A percentile compares a stretch with the other conserved stretches of the same genome.
Evolutionary conservation across 2,113 vertebrate genomes (phyloP).

Genomic region (Marmota monax): DNA sequence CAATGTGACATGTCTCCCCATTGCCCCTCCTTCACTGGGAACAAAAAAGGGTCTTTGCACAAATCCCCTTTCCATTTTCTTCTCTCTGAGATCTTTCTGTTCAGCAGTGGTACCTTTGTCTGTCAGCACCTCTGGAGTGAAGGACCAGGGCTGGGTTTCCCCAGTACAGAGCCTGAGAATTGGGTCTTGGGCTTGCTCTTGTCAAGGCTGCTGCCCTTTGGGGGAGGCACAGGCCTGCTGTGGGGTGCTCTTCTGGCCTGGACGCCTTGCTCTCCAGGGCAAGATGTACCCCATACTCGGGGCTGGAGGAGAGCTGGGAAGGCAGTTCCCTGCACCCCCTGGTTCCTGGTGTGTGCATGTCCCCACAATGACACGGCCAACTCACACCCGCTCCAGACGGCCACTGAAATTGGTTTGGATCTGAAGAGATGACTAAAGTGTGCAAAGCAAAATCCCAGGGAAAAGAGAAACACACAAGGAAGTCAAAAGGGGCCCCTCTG

Average conservation of each 20-base stretch:
- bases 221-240: not conserved
- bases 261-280: accelerated
- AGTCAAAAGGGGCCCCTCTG: not conserved
- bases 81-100: not conserved
- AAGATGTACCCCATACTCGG: not conserved
- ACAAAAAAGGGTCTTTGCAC: slow-evolving; percentile 70
- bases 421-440: not conserved
- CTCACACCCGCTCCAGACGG: not conserved
- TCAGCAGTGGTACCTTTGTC: slow-evolving; percentile 41
- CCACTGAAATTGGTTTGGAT: not conserved
- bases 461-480: not conserved
- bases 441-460: not conserved
- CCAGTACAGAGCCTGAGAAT: not conserved
- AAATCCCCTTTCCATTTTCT: not conserved
- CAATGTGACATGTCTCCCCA: slow-evolving; percentile 70
- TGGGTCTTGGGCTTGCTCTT: not conserved
- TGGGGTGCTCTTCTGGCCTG: not conserved
- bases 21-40: slow-evolving; percentile 36
- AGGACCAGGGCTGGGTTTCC: not conserved
- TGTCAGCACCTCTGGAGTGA: not conserved
- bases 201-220: not conserved
- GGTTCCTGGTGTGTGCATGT: too few species aligned
- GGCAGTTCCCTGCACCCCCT: accelerated
- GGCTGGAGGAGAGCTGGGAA: not conserved
- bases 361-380: not conserved